A percentile compares a stretch with the other conserved stretches of the same genome.
These are phyloP conservation scores for Allacma fusca DNA, from an alignment of 2,888 invertebrate species.

Conservation along the genomic window DNA sequence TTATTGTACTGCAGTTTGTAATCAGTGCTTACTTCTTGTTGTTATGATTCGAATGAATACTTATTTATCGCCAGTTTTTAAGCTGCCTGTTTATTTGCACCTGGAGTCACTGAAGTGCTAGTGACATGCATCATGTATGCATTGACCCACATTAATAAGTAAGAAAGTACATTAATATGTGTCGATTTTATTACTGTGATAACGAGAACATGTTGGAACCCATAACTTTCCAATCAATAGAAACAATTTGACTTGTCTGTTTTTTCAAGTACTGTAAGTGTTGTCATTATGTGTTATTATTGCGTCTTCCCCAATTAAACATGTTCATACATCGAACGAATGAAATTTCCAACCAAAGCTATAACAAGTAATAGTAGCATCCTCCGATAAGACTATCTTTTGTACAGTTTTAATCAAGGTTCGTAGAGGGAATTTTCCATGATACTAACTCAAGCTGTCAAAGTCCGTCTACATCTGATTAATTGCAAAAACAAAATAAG, in stretches of 20 bases:
- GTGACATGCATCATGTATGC: too few species aligned
- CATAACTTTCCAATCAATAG: not conserved
- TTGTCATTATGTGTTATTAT: not conserved
- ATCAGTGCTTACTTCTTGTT: too few species aligned
- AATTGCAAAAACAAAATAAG: slow-evolving; percentile 13
- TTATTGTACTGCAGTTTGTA: too few species aligned
- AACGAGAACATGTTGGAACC: not conserved
- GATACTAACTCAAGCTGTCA: not conserved
- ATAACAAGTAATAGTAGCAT: not conserved
- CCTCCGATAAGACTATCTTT: slow-evolving; percentile 1
- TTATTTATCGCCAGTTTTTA: too few species aligned
- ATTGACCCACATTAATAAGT: too few species aligned
- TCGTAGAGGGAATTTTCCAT: not conserved
- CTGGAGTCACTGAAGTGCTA: too few species aligned
- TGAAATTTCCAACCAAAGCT: not conserved
- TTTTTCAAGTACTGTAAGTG: not conserved
- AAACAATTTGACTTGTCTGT: not conserved
- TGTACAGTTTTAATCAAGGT: not conserved
- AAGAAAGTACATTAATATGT: too few species aligned
- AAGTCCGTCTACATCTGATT: not conserved
- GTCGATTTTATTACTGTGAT: not conserved
- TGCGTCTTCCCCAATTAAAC: not conserved
- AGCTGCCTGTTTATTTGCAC: too few species aligned
- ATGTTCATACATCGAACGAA: not conserved
- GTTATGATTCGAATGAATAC: too few species aligned